These are phyloP conservation scores for Cantharis flavilabris DNA, from an alignment of 2,888 invertebrate genomes.

Conservation along the genomic window DNA sequence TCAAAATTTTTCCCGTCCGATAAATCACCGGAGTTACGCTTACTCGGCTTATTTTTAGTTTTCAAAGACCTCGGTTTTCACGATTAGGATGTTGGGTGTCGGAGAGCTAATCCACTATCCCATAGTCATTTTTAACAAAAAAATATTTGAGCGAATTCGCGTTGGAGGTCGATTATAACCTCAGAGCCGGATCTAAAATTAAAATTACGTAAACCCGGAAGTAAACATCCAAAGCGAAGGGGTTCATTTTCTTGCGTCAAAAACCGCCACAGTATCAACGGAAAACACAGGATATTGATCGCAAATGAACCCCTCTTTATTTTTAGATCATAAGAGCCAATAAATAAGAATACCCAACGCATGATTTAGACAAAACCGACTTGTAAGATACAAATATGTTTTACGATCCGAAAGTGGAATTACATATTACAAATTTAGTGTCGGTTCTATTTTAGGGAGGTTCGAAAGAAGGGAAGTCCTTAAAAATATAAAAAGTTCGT, in stretches of 20 bases:
- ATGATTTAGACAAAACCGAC: neutral
- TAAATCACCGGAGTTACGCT: neutral
- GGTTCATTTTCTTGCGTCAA: neutral
- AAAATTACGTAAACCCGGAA: neutral
- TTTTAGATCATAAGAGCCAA: neutral
- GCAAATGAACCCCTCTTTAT: neutral
- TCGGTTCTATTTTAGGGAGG: neutral
- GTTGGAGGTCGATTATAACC: too few relatives aligned
- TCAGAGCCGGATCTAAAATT: too few relatives aligned
- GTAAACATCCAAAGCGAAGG: neutral
- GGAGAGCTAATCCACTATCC: neutral
- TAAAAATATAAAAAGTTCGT: neutral
- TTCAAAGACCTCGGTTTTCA: neutral
- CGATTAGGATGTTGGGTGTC: neutral
- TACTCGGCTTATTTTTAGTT: neutral
- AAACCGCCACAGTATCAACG: neutral
- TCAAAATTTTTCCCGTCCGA: neutral
- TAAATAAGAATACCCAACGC: neutral
- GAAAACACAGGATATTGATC: neutral
- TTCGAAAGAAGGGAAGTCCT: neutral
- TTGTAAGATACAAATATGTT: neutral
- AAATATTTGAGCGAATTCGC: too few relatives aligned
- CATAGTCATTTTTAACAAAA: neutral
- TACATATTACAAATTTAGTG: neutral
- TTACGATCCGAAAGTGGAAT: neutral